Percentiles rank a stretch among this genome's conserved stretches.
phyloP scores from a whole-genome alignment of 2,113 vertebrate genomes.

The Rhea pennata region DNA sequence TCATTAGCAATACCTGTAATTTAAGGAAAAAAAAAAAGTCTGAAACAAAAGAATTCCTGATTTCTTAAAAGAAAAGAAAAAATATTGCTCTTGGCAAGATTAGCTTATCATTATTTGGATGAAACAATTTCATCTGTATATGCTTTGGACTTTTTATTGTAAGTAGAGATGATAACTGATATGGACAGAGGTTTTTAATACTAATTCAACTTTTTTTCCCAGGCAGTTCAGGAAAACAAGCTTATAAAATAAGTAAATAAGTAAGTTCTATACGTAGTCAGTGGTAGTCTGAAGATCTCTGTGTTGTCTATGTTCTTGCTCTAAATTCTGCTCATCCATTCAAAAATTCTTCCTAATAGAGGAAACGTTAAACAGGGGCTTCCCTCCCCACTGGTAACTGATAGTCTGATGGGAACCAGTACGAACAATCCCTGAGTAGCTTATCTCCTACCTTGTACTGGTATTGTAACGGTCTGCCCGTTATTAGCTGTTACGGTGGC shows the following conservation, averaged over 20 bases:
- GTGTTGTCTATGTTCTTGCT: background rate
- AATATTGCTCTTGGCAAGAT: too few relatives aligned
- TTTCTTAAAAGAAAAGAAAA: too few relatives aligned
- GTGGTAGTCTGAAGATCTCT: background rate
- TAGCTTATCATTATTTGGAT: background rate
- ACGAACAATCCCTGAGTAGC: too few relatives aligned
- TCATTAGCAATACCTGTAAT: slow-evolving; percentile 90
- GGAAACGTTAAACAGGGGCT: background rate
- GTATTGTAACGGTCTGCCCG: slow-evolving; percentile 86
- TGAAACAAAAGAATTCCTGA: background rate
- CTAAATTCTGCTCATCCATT: background rate
- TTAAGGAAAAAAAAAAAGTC: background rate
- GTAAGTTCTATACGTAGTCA: accelerated
- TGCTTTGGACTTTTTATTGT: background rate
- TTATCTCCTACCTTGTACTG: slow-evolving; percentile 81
- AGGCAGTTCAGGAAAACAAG: background rate
- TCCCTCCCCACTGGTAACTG: background rate
- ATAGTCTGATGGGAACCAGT: background rate
- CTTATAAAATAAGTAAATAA: background rate
- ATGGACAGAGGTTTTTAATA: background rate
- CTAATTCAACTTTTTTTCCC: background rate
- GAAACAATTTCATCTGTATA: too few relatives aligned
- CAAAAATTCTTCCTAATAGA: background rate
- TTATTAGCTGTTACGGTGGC: slow-evolving; percentile 87
- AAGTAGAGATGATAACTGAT: background rate